A percentile compares a stretch with the other conserved stretches of the same genome.
These are phyloP conservation scores for Neosalanx taihuensis DNA, from an alignment of 2,797 vertebrate species.

Conservation along the genomic window DNA sequence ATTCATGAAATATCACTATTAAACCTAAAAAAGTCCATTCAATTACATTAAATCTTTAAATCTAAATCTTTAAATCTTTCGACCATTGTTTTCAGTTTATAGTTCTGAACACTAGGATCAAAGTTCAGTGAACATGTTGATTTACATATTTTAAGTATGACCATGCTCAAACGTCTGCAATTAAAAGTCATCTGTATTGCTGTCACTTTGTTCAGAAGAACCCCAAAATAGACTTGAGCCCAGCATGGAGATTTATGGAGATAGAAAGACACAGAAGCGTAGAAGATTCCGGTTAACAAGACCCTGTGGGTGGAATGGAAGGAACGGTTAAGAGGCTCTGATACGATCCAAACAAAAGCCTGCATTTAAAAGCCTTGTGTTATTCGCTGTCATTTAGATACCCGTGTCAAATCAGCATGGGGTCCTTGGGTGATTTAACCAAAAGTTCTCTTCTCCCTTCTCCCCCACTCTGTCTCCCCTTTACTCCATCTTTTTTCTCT, in stretches of 20 bases:
- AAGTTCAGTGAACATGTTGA: no score
- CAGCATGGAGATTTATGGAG: slow-evolving; percentile 11
- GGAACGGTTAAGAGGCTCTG: not conserved
- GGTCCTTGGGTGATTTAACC: slow-evolving; percentile 60
- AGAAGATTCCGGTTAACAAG: no score
- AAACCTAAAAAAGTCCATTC: not conserved
- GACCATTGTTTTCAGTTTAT: no score
- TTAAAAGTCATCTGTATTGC: no score
- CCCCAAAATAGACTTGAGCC: not conserved
- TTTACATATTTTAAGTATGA: no score
- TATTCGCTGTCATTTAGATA: slow-evolving; percentile 53
- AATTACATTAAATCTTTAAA: not conserved
- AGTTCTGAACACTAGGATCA: no score
- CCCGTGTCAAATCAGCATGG: slow-evolving; percentile 57
- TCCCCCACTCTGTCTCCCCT: no score
- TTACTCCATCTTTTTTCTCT: not conserved
- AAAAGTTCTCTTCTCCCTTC: slow-evolving; percentile 37
- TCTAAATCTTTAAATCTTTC: not conserved
- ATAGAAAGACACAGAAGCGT: slow-evolving; percentile 10
- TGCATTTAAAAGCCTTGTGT: not conserved
- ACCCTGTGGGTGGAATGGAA: no score
- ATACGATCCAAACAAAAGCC: not conserved
- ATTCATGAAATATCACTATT: not conserved
- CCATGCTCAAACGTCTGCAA: no score
- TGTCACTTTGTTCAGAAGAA: not conserved